phyloP scores from a whole-genome alignment of 2,888 invertebrate species.

The Hirudinaria manillensis region DNA sequence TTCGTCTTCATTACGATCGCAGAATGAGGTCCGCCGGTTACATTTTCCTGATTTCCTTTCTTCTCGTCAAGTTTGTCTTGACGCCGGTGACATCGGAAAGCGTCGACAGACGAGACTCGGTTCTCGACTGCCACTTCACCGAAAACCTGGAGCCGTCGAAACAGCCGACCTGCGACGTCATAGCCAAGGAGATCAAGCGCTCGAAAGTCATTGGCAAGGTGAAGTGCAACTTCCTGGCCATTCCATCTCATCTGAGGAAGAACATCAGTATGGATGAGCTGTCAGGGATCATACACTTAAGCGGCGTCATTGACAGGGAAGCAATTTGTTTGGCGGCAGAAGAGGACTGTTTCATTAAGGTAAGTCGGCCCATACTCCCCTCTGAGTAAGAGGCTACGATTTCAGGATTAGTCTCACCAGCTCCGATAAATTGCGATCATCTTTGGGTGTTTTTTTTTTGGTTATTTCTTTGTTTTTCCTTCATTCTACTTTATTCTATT shows the following conservation, averaged over 20 bases:
- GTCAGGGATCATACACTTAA: slow-evolving; percentile 38
- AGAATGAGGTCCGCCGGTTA: too few relatives aligned
- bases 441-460: too few relatives aligned
- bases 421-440: too few relatives aligned
- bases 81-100: not conserved
- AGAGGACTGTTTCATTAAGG: slow-evolving; percentile 22
- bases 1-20: too few relatives aligned
- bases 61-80: too few relatives aligned
- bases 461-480: too few relatives aligned
- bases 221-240: slow-evolving; percentile 38
- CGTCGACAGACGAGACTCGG: slow-evolving; percentile 18
- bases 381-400: not conserved
- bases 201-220: slow-evolving; percentile 25
- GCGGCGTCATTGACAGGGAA: slow-evolving; percentile 38
- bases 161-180: slow-evolving; percentile 20
- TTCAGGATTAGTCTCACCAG: too few relatives aligned
- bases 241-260: slow-evolving; percentile 29
- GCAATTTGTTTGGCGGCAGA: slow-evolving; percentile 32
- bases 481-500: too few relatives aligned
- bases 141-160: slow-evolving; percentile 29
- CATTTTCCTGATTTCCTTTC: too few relatives aligned
- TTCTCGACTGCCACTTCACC: slow-evolving; percentile 33
- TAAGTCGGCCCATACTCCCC: not conserved
- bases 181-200: slow-evolving; percentile 4
- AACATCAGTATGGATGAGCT: slow-evolving; percentile 37